Conservation (phyloP, 2,888 invertebrate species). For the Nomada hirtipes region DNA sequence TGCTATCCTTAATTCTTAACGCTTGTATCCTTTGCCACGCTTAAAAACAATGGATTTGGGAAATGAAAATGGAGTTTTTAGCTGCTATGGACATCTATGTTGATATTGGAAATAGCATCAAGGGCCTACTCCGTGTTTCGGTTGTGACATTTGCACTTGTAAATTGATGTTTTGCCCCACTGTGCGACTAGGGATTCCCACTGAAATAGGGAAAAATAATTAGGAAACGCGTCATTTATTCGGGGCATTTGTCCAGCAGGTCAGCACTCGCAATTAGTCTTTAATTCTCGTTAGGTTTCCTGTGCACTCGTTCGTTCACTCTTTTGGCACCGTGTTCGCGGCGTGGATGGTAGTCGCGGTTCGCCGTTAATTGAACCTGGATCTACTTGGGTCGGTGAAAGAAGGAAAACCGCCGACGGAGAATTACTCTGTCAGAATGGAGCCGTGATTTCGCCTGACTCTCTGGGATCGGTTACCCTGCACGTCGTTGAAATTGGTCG, state of each 20-base stretch:
- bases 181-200: too few species aligned
- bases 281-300: constrained; percentile 68
- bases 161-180: too few species aligned
- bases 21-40: too few species aligned
- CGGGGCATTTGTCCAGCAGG: constrained; percentile 30
- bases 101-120: too few species aligned
- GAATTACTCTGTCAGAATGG: constrained; percentile 42
- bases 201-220: constrained; percentile 49
- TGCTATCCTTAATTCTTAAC: too few species aligned
- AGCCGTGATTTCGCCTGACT: constrained; percentile 39
- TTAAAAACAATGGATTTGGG: too few species aligned
- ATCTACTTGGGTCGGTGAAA: constrained; percentile 40
- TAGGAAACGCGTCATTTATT: constrained; percentile 57
- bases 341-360: constrained; percentile 42
- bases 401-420: constrained; percentile 38
- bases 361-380: constrained; percentile 61
- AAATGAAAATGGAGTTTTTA: too few species aligned
- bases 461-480: constrained; percentile 20
- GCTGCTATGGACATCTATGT: too few species aligned
- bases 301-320: constrained; percentile 45
- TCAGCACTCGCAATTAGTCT: constrained; percentile 62
- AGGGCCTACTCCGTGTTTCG: too few species aligned
- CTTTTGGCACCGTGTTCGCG: constrained; percentile 47
- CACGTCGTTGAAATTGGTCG: constrained; percentile 1
- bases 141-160: too few species aligned